These are phyloP conservation scores for Venustoraphidia nigricollis DNA, from an alignment of 2,888 invertebrate genomes.

Conservation along the genomic window DNA sequence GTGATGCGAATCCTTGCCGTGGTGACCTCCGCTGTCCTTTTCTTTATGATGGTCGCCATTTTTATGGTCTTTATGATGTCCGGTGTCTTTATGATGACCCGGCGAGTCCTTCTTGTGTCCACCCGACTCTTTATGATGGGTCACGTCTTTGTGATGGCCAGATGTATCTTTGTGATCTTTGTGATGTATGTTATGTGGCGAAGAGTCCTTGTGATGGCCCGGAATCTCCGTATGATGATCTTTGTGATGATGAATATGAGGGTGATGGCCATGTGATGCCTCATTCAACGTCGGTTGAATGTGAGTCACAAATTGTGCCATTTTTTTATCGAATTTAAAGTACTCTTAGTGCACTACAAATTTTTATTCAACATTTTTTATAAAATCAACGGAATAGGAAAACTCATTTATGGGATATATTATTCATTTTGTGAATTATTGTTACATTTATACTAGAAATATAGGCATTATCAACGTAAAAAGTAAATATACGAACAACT, in stretches of 20 bases:
- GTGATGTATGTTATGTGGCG: slow-evolving; percentile 16
- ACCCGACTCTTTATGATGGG: slow-evolving; percentile 12
- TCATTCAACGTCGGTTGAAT: slow-evolving; percentile 41
- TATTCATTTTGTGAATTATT: too few relatives aligned
- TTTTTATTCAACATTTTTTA: too few relatives aligned
- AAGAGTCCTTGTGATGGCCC: slow-evolving; percentile 12
- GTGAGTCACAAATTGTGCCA: slow-evolving; percentile 44
- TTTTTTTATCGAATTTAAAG: slow-evolving; percentile 13
- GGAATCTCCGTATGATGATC: slow-evolving; percentile 25
- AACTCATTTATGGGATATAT: too few relatives aligned
- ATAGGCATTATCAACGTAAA: too few relatives aligned
- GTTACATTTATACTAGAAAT: too few relatives aligned
- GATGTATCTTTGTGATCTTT: slow-evolving; percentile 14
- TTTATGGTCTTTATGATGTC: slow-evolving; percentile 6
- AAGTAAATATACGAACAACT: too few relatives aligned
- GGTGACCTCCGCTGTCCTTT: neutral
- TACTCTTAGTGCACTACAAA: too few relatives aligned
- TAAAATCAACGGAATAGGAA: too few relatives aligned
- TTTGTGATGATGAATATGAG: slow-evolving; percentile 32
- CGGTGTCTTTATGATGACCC: slow-evolving; percentile 14
- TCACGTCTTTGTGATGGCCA: slow-evolving; percentile 16
- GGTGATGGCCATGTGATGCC: slow-evolving; percentile 37
- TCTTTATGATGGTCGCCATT: too few relatives aligned
- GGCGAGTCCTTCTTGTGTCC: slow-evolving; percentile 18
- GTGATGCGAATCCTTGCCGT: slow-evolving; percentile 10